These are phyloP conservation scores for Eleutherodactylus coqui DNA, from an alignment of 2,797 vertebrate species.

Conservation along the genomic window DNA sequence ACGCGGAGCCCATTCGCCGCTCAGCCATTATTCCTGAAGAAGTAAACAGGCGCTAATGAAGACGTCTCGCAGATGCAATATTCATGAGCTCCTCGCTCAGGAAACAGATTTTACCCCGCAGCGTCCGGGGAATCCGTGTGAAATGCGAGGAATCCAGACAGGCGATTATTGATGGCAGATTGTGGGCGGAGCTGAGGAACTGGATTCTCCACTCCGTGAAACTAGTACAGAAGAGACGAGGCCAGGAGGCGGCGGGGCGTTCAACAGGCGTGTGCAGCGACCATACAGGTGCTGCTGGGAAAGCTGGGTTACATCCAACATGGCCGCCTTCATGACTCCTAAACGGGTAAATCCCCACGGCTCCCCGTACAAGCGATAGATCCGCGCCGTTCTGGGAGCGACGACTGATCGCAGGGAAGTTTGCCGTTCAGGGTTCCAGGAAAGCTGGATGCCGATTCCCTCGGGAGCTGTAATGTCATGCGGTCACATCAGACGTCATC, in stretches of 20 bases:
- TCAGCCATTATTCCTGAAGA: constrained; percentile 16
- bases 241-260: no score
- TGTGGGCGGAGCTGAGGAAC: constrained; percentile 32
- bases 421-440: no score
- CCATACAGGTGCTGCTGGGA: background rate
- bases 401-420: no score
- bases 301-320: background rate
- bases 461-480: no score
- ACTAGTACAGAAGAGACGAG: no score
- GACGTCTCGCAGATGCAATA: background rate
- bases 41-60: background rate
- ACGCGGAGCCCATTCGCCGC: background rate
- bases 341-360: background rate
- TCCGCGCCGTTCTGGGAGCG: no score
- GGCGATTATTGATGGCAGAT: background rate
- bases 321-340: background rate
- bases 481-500: no score
- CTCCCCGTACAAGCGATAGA: no score
- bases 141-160: constrained; percentile 1
- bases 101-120: constrained; percentile 18
- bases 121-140: constrained; percentile 5
- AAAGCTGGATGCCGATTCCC: no score
- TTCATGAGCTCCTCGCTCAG: constrained; percentile 6
- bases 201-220: constrained; percentile 31
- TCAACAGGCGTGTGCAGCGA: no score